phyloP scores from a whole-genome alignment of 92 coral and sea anemone genomes.

The Parazoanthus atlanticus region DNA sequence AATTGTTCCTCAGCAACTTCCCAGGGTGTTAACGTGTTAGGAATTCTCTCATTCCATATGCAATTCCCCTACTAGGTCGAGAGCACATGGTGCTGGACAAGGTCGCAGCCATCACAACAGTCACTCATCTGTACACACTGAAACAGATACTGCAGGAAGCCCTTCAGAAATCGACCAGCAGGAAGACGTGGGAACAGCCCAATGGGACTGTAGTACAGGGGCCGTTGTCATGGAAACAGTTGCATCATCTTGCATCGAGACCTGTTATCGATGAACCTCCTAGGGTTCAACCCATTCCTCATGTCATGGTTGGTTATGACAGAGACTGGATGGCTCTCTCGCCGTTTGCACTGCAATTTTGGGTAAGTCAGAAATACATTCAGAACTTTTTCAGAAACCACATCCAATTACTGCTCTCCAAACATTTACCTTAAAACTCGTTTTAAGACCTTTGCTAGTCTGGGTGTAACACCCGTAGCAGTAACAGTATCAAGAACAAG shows the following conservation, averaged over 20 bases:
- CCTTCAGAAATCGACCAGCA: slow-evolving; percentile 91
- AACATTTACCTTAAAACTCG: too few species aligned
- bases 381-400: background rate
- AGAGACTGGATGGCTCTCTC: slow-evolving; percentile 96
- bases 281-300: slow-evolving; percentile 85
- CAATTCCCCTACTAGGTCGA: slow-evolving; percentile 5
- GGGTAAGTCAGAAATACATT: slow-evolving; percentile 66
- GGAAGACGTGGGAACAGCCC: slow-evolving; percentile 99
- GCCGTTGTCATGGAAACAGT: slow-evolving; percentile 96
- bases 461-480: too few species aligned
- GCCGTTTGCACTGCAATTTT: slow-evolving; percentile 91
- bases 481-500: too few species aligned
- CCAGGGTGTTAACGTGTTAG: background rate
- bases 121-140: slow-evolving; percentile 72
- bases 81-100: slow-evolving; percentile 36
- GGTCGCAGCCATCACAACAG: slow-evolving; percentile 63
- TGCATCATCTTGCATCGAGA: slow-evolving; percentile 85
- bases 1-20: background rate
- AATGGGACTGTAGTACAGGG: slow-evolving; percentile 96
- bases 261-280: slow-evolving; percentile 84
- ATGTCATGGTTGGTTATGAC: slow-evolving; percentile 88
- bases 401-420: background rate
- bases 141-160: slow-evolving; percentile 92
- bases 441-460: too few species aligned
- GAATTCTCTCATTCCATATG: background rate